Conservation (phyloP, 2,113 vertebrate genomes). For the Pampusana beccarii region DNA sequence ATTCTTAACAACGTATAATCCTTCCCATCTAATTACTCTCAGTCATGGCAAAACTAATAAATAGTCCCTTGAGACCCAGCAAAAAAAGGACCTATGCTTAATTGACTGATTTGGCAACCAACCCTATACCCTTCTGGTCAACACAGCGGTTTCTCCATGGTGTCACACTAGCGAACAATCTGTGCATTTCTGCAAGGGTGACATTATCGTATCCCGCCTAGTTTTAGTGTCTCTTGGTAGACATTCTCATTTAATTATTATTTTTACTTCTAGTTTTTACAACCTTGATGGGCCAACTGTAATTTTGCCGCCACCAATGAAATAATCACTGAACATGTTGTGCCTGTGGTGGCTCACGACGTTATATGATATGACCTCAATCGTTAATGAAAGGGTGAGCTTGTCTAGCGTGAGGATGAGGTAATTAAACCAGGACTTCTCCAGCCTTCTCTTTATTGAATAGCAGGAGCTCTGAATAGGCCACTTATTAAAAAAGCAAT, state of each 20-base stretch:
- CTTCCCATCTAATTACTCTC: not conserved
- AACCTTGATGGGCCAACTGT: constrained; percentile 18
- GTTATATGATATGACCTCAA: constrained; percentile 72
- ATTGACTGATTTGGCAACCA: not conserved
- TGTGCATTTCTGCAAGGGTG: not conserved
- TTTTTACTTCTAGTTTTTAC: constrained; percentile 4
- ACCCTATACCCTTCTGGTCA: not conserved
- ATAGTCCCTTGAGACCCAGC: not conserved
- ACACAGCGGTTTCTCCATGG: not conserved
- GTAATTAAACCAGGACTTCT: constrained; percentile 67
- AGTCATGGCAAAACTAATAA: not conserved
- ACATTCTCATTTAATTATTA: not conserved
- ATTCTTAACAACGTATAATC: not conserved
- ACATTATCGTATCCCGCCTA: constrained; percentile 19
- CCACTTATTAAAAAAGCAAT: constrained; percentile 76
- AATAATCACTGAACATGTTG: constrained; percentile 36
- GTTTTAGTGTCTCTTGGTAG: constrained; percentile 55
- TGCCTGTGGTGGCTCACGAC: constrained; percentile 47
- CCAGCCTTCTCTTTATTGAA: constrained; percentile 64
- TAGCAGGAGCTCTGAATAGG: constrained; percentile 71
- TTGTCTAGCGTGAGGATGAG: constrained; percentile 46
- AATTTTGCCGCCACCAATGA: constrained; percentile 28
- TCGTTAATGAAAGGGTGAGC: constrained; percentile 57
- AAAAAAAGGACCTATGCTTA: not conserved
- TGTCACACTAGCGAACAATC: not conserved